Evolutionary conservation across 2,113 vertebrate genomes (phyloP), one percentile per base, ranked within the genome.

Genomic region (Sinosuthora webbiana): DNA sequence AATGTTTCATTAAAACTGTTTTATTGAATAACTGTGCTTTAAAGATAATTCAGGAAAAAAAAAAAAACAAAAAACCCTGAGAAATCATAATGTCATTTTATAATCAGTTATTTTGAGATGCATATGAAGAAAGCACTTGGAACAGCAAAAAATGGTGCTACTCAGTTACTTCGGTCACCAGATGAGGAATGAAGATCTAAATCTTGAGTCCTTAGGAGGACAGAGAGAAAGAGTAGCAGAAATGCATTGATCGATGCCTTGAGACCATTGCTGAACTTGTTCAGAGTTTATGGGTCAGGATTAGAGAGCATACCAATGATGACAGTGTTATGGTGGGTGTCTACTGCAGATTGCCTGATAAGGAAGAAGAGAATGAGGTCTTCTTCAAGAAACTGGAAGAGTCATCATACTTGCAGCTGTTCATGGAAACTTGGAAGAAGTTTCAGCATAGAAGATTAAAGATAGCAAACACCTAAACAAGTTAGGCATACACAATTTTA

Each of bases 21-120:
- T 68, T 9, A n/a, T 75, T 31, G 4, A 15, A 50, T 62, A 82
- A n/a, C n/a, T 65, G 5, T 44, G 3, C 4, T 62, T 92, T 39
- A 75, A 63, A 67, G 18, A 53, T 3, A 82, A 69, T 69, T 42
- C 56, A 44, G 8, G 7, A 1, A 4, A 2, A 15, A 10, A 63
- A 45, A 6, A 5, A 11, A 7, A 10, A 47, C 22, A 5, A 3
- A 14, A 9, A 7, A 10, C 22, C n/a, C 10, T 4, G 2, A 28
- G 11, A 68, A 91, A 24, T 24, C 33, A 56, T 45, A 41, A 35
- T 25, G 12, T 4, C 55, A 15, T 80, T 91, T 90, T 78, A 33
- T 10, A 21, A 74, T 21, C 11, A 47, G 7, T n/a, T 87, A 42
- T 17, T 60, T 3, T 50, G 53, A 64, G 8, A 69, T 0, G 0